Percentiles rank a stretch among this genome's conserved stretches.
These are phyloP conservation scores for Saturnia pavonia DNA, from an alignment of 2,888 invertebrate species.

Conservation along the genomic window DNA sequence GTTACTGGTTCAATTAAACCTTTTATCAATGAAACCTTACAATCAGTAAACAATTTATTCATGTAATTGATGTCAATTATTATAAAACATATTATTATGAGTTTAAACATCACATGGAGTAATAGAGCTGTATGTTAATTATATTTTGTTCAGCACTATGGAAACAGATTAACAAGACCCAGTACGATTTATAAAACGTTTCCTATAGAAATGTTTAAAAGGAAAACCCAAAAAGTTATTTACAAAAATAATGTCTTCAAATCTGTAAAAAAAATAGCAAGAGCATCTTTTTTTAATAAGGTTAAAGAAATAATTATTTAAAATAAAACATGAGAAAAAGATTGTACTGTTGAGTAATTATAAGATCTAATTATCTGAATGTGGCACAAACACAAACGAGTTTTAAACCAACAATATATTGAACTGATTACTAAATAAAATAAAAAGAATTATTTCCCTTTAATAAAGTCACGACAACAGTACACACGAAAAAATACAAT, in stretches of 20 bases:
- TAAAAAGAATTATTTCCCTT: not conserved
- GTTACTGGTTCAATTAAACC: constrained; percentile 54
- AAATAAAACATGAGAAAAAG: not conserved
- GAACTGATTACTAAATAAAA: not conserved
- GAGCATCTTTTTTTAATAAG: not conserved
- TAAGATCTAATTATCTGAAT: not conserved
- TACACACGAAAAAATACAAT: not conserved
- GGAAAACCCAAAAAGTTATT: not conserved
- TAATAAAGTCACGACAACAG: not conserved
- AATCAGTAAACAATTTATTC: constrained; percentile 25
- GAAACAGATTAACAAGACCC: not conserved
- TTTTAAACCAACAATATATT: not conserved
- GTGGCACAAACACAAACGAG: not conserved
- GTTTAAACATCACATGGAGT: not conserved
- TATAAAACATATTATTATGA: not conserved
- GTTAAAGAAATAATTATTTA: not conserved
- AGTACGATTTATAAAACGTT: not conserved
- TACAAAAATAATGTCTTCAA: not conserved
- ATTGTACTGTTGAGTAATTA: not conserved
- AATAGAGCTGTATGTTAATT: not conserved
- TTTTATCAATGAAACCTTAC: constrained; percentile 46
- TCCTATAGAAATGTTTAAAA: not conserved
- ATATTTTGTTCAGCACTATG: too few relatives aligned
- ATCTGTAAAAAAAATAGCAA: not conserved
- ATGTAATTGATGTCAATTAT: constrained; percentile 17